Evolutionary conservation across 1,140 invertebrate genomes (phyloP).

Genomic region (Chionoecetes opilio): DNA sequence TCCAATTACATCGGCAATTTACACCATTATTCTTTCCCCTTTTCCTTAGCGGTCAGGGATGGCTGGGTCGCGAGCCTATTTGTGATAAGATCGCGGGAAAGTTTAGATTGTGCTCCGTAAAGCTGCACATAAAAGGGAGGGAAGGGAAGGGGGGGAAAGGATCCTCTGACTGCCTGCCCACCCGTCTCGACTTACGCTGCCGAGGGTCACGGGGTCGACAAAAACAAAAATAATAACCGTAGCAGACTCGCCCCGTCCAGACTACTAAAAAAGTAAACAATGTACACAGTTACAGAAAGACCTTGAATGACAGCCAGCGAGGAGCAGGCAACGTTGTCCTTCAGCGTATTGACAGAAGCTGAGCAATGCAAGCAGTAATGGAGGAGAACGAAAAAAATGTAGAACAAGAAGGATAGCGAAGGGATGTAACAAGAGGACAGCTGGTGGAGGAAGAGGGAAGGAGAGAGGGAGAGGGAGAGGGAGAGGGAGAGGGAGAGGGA

Average conservation of each 20-base stretch:
- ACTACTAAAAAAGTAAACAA: not conserved
- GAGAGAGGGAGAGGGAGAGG: not conserved
- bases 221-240: not conserved
- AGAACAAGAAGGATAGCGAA: conserved; percentile 28
- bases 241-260: not conserved
- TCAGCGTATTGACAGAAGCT: not conserved
- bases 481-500: not conserved
- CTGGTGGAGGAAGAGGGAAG: not conserved
- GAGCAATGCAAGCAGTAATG: not conserved
- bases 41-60: not conserved
- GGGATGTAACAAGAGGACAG: not conserved
- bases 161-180: not conserved
- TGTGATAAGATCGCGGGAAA: conserved; percentile 67
- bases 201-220: not conserved
- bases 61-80: conserved; percentile 24
- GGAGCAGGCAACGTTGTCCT: not conserved
- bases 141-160: not conserved
- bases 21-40: not conserved
- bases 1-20: conserved; percentile 10
- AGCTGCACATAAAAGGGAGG: conserved; percentile 43
- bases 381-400: not conserved
- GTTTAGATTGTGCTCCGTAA: conserved; percentile 66
- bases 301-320: not conserved
- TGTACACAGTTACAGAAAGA: not conserved
- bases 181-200: not conserved